A percentile compares a stretch with the other conserved stretches of the same genome.
Evolutionary conservation across 1,140 invertebrate species (phyloP).

Genomic region (Heterodera carotae): DNA sequence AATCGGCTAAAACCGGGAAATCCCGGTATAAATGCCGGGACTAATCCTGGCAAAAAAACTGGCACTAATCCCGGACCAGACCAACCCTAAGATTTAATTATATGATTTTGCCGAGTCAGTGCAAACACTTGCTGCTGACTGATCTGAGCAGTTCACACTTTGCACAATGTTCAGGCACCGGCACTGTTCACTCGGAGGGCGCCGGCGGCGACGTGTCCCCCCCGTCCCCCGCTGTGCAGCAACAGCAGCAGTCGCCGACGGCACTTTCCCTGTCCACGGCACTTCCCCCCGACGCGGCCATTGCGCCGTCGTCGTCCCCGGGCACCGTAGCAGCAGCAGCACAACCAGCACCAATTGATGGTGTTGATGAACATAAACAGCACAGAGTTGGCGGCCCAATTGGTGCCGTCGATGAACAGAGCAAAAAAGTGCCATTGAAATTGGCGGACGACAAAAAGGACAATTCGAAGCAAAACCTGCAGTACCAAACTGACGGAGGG

Average conservation of each 20-base stretch:
- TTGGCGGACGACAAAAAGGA: neutral
- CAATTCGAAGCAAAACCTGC: neutral
- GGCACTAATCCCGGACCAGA: too few relatives aligned
- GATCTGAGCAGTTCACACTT: slow-evolving; percentile 7
- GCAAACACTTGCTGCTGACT: too few relatives aligned
- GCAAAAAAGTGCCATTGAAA: neutral
- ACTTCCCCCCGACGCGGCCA: neutral
- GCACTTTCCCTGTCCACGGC: neutral
- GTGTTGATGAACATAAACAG: neutral
- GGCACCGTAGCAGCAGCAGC: neutral
- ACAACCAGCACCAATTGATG: slow-evolving; percentile 1
- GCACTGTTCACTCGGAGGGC: neutral
- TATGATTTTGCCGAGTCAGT: too few relatives aligned
- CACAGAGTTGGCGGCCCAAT: neutral
- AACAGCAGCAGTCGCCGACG: neutral
- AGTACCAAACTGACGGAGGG: too few relatives aligned
- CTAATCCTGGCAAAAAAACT: too few relatives aligned
- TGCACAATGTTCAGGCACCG: slow-evolving; percentile 27
- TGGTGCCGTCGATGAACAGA: neutral
- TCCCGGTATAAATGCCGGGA: too few relatives aligned
- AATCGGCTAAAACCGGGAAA: too few relatives aligned
- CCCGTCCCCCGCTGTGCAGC: neutral
- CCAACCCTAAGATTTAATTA: too few relatives aligned
- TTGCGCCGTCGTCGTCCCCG: neutral
- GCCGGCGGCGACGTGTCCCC: too few relatives aligned